phyloP scores from a whole-genome alignment of 2,113 vertebrate genomes.

The Ammodramus savannarum region DNA sequence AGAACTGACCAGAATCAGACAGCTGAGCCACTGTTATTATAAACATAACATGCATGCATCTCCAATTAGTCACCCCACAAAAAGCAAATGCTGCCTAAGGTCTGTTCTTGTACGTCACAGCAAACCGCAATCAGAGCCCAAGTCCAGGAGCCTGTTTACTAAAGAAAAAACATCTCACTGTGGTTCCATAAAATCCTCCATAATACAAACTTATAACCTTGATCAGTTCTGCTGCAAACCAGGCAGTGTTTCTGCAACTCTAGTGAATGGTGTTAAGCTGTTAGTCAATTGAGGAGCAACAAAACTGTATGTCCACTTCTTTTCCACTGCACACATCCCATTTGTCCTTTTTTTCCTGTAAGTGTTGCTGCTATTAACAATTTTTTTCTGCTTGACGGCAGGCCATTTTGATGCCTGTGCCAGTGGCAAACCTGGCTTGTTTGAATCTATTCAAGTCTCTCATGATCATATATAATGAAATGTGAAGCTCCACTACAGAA shows the following conservation, averaged over 20 bases:
- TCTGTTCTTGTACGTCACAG: background rate
- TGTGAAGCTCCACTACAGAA: background rate
- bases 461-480: background rate
- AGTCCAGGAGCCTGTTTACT: background rate
- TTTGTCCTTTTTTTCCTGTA: background rate
- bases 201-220: background rate
- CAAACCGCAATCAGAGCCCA: background rate
- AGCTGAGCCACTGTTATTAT: background rate
- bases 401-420: background rate
- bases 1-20: background rate
- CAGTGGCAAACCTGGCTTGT: background rate
- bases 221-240: background rate
- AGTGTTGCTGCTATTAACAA: background rate
- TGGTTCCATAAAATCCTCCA: background rate
- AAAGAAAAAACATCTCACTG: background rate
- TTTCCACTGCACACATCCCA: background rate
- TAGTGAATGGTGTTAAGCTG: background rate
- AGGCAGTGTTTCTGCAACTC: background rate
- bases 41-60: background rate
- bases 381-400: background rate
- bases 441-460: background rate
- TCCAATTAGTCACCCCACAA: background rate
- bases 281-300: background rate
- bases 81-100: background rate
- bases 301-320: background rate